Percentiles rank a stretch among this genome's conserved stretches.
phyloP scores from a whole-genome alignment of 2,113 vertebrate genomes.

The Micromys minutus region DNA sequence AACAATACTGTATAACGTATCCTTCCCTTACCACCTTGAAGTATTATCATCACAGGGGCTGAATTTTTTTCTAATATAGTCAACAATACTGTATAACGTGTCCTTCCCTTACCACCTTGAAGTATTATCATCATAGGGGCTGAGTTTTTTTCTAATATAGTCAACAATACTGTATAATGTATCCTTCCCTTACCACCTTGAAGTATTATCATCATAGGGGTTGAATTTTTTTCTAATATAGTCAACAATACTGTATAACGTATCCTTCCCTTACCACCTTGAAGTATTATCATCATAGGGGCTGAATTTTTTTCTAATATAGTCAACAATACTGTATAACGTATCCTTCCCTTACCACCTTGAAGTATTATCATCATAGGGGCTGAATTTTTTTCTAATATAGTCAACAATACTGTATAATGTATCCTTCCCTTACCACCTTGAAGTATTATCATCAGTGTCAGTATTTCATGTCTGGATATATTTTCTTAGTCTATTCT shows the following conservation, averaged over 20 bases:
- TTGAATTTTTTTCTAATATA: not conserved
- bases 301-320: not conserved
- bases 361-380: not conserved
- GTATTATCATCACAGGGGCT: not conserved
- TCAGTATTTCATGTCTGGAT: not conserved
- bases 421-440: not conserved
- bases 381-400: not conserved
- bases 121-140: not conserved
- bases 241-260: not conserved
- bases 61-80: not conserved
- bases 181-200: not conserved
- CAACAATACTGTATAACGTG: not conserved
- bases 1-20: constrained; percentile 1
- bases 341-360: not conserved
- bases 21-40: not conserved
- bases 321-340: not conserved
- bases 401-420: not conserved
- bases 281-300: not conserved
- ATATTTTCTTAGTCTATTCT: not conserved
- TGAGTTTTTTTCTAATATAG: not conserved
- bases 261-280: not conserved
- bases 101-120: not conserved
- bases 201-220: not conserved
- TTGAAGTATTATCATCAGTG: not conserved
- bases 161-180: not conserved